These are phyloP conservation scores for Microtus pennsylvanicus DNA, from an alignment of 2,113 vertebrate species.

Conservation along the genomic window DNA sequence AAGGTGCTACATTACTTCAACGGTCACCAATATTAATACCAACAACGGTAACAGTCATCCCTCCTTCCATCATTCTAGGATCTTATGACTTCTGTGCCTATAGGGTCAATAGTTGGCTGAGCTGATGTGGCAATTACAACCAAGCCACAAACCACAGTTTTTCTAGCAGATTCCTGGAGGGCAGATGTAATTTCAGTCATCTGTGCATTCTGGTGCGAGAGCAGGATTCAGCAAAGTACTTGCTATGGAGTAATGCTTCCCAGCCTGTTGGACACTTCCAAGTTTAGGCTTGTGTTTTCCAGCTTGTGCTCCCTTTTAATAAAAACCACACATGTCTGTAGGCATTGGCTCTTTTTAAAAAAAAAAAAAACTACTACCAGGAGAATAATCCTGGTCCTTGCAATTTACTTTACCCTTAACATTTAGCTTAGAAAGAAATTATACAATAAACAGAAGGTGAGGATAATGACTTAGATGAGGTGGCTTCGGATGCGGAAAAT, in stretches of 20 bases:
- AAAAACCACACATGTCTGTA: neutral
- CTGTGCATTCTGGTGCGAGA: neutral
- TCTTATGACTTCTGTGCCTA: neutral
- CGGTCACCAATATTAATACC: neutral
- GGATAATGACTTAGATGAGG: neutral
- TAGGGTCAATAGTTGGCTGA: neutral
- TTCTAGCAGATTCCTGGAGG: neutral
- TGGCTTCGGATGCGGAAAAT: neutral
- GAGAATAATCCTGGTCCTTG: neutral
- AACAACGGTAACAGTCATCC: neutral
- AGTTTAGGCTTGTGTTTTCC: neutral
- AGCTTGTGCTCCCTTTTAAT: neutral
- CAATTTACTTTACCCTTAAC: neutral
- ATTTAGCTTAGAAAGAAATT: neutral
- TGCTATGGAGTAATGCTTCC: neutral
- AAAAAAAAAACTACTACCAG: neutral
- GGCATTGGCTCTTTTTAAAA: neutral
- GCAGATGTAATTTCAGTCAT: neutral
- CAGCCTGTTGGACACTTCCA: neutral
- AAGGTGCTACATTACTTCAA: neutral
- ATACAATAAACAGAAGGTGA: neutral
- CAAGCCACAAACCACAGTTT: neutral
- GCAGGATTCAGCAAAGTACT: neutral
- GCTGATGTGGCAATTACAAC: neutral
- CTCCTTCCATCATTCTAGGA: neutral